Evolutionary conservation across 2,888 invertebrate species (phyloP), one percentile per base, ranked within the genome.

Genomic region (Empis stercorea): DNA sequence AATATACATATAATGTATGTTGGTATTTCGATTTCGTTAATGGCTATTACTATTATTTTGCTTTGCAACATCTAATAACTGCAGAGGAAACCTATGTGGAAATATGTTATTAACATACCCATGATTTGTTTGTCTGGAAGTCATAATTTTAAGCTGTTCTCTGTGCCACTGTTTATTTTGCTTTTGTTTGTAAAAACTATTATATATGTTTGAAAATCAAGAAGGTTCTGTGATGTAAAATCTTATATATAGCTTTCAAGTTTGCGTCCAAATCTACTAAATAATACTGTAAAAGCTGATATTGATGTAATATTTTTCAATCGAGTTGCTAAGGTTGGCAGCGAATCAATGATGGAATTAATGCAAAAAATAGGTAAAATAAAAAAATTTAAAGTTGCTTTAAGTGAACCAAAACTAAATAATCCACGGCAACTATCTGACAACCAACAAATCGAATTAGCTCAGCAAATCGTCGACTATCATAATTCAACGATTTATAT

Each of bases 251-350:
- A 38, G 38, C 15, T 38, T 15, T 2, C 10, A 15, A 38, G 3
- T 15, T 17, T 38, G 17, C 14, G 10, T 20, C 13, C 23, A 6
- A 6, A 40, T 23, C 20, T 2, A 23, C 6, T 91, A 48, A 91
- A 91, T 70, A 89, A 89, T 62, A 89, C 89, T 1, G 76, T 76
- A 20, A 75, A 80, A 44, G 81, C 87, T 1, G 78, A 77, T 46
- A 74, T 77, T 30, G 78, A 85, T 45, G 73, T 84, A 40, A 64
- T 88, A 42, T 85, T 87, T 71, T 87, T 87, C 71, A 88, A 88
- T 66, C 75, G 91, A 11, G 89, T 87, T 44, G 89, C 92, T n/a
- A 92, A 92, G 71, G 89, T 89, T 43, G 92, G 91, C 50, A 87
- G 87, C 47, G 88, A 89, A 70, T 85, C 88, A 4, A 78, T 91